Conservation (phyloP, 2,888 invertebrate species). For the Calephelis perditalis region DNA sequence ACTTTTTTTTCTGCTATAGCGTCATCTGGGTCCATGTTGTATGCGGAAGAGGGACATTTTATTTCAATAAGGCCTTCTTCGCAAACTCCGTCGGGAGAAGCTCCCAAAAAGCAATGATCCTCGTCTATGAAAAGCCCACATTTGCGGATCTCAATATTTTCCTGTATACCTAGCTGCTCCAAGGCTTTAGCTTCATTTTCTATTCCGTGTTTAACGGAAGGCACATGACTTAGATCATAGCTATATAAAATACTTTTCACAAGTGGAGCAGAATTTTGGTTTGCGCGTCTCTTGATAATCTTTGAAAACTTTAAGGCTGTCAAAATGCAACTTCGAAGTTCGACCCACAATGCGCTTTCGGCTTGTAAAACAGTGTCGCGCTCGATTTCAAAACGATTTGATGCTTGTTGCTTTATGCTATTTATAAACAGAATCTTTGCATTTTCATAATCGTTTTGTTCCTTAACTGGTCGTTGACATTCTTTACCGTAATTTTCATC, state of each 20-base stretch:
- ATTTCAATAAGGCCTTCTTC: conserved; percentile 19
- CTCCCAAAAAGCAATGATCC: conserved; percentile 18
- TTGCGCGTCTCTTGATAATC: conserved; percentile 13
- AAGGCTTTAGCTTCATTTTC: conserved; percentile 14
- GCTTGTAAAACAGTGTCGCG: conserved; percentile 15
- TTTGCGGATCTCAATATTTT: conserved; percentile 17
- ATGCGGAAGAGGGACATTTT: conserved; percentile 13
- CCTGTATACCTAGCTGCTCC: neutral
- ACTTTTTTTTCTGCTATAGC: conserved; percentile 20
- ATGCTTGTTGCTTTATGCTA: neutral
- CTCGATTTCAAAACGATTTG: conserved; percentile 11
- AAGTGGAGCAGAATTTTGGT: conserved; percentile 12
- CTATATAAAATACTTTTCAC: conserved; percentile 10
- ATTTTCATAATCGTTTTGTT: neutral
- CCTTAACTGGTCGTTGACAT: conserved; percentile 5
- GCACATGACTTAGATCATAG: conserved; percentile 13
- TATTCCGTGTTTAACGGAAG: conserved; percentile 13
- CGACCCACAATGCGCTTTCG: conserved; percentile 15
- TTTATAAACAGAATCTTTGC: conserved; percentile 1
- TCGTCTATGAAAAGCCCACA: conserved; percentile 11
- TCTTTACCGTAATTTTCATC: neutral
- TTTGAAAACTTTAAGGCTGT: conserved; percentile 12
- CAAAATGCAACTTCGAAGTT: conserved; percentile 12
- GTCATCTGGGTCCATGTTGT: conserved; percentile 12
- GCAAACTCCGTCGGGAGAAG: conserved; percentile 20